Evolutionary conservation across 1,140 invertebrate genomes (phyloP), one percentile per base, ranked within the genome.

Genomic region (Lepidotrigona ventralis): DNA sequence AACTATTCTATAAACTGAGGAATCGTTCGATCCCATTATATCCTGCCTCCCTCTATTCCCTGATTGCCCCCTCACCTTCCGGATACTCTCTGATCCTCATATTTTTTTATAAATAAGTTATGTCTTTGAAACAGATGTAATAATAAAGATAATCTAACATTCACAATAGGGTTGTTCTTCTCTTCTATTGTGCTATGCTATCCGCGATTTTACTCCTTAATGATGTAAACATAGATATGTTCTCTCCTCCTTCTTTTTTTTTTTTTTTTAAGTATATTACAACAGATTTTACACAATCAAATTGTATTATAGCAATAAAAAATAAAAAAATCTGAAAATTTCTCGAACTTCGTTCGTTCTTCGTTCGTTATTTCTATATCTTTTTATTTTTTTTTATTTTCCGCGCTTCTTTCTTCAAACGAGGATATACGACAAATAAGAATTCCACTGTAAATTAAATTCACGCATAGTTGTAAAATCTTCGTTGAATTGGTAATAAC

Each of bases 81-180:
- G 71, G 72, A 46, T 54, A 80, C 29, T 26, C 51, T 26, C 74
- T 46, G 23, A 83, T 82, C 74, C 81, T 82, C 81, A 70, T 83
- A 83, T 83, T 83, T 93, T 33, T 92, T 92, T 93, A 93, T 93
- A 91, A 90, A 88, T 91, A 93, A 93, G 91, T 93, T 93, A 93
- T 93, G 90, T 93, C 92, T 92, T 91, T 90, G 90, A 83, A 93
- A 92, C 92, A 90, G 90, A 93, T 93, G 92, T 93, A 93, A 93
- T 93, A 93, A 94, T 93, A 93, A 94, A 93, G 89, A 93, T 93
- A 91, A 92, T 93, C 92, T 93, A 93, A 93, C 91, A 93, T 93
- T 91, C 86, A 92, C 87, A 85, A 89, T 87, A 89, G 86, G 88
- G 83, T 89, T 88, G 88, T 89, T 89, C 83, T 89, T 89, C 86